phyloP scores from a whole-genome alignment of 2,113 vertebrate species.

The Cyanocitta stelleri region DNA sequence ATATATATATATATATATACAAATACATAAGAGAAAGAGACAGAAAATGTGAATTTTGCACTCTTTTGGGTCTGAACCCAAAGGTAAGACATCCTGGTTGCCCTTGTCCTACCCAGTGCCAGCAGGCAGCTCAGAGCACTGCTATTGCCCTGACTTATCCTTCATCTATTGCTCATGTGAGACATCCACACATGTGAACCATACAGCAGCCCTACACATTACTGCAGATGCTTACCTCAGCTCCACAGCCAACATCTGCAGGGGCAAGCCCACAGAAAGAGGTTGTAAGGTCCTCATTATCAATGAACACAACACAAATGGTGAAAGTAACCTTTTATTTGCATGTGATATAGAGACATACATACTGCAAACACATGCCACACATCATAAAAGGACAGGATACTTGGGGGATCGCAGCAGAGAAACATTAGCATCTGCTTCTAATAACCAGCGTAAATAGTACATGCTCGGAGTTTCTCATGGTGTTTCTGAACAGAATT shows the following conservation, averaged over 20 bases:
- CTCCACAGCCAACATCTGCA: conserved; percentile 60
- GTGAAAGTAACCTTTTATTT: conserved; percentile 75
- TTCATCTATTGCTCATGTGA: conserved; percentile 1
- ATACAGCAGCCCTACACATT: conserved; percentile 17
- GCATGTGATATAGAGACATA: conserved; percentile 64
- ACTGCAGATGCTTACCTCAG: conserved; percentile 60
- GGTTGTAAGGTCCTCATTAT: conserved; percentile 68
- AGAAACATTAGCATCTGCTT: conserved; percentile 65
- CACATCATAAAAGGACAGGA: conserved; percentile 73
- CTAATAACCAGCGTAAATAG: conserved; percentile 55
- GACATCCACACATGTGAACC: conserved; percentile 46
- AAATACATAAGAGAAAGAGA: not conserved
- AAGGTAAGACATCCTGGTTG: not conserved
- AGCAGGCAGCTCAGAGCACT: not conserved
- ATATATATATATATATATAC: too few relatives aligned
- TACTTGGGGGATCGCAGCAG: conserved; percentile 61
- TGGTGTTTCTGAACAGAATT: conserved; percentile 54
- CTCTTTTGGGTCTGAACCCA: not conserved
- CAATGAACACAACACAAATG: conserved; percentile 71
- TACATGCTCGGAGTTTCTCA: conserved; percentile 58
- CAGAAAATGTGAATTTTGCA: not conserved
- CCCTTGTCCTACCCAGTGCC: not conserved
- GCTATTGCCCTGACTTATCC: not conserved
- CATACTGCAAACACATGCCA: conserved; percentile 70
- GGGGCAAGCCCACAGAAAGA: conserved; percentile 56